Evolutionary conservation across 2,113 vertebrate species (phyloP).

Genomic region (Lutjanus erythropterus): DNA sequence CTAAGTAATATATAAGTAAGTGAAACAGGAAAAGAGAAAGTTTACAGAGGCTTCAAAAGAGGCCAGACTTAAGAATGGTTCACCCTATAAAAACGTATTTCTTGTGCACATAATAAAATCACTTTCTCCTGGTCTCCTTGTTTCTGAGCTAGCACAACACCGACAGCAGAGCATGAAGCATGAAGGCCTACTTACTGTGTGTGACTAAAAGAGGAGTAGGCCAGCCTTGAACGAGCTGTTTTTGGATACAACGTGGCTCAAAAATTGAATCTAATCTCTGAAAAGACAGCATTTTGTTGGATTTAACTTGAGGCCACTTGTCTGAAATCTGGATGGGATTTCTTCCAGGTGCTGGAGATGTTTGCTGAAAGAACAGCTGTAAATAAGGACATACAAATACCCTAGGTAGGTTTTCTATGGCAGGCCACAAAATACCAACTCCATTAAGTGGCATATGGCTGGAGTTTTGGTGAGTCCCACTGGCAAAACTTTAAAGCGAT

Average conservation of each 20-base stretch:
- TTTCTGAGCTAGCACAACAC: neutral
- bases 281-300: conserved; percentile 36
- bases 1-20: too few relatives aligned
- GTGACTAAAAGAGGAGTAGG: too few relatives aligned
- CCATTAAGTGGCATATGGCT: conserved; percentile 33
- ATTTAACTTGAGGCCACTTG: conserved; percentile 41
- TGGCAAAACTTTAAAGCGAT: conserved; percentile 22
- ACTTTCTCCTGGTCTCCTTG: neutral
- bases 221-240: conserved; percentile 17
- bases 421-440: conserved; percentile 37
- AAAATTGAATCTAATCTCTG: conserved; percentile 2
- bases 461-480: conserved; percentile 28
- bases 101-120: too few relatives aligned
- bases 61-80: too few relatives aligned
- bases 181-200: too few relatives aligned
- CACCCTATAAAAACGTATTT: too few relatives aligned
- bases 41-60: too few relatives aligned
- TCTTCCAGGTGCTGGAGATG: conserved; percentile 31
- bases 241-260: conserved; percentile 29
- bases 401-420: conserved; percentile 37
- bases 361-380: neutral
- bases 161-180: neutral
- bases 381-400: conserved; percentile 33
- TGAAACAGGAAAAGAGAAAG: too few relatives aligned
- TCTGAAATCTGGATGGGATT: conserved; percentile 13